A percentile compares a stretch with the other conserved stretches of the same genome.
Conservation (phyloP, 2,888 invertebrate genomes). For the Drosophila longiperda region DNA sequence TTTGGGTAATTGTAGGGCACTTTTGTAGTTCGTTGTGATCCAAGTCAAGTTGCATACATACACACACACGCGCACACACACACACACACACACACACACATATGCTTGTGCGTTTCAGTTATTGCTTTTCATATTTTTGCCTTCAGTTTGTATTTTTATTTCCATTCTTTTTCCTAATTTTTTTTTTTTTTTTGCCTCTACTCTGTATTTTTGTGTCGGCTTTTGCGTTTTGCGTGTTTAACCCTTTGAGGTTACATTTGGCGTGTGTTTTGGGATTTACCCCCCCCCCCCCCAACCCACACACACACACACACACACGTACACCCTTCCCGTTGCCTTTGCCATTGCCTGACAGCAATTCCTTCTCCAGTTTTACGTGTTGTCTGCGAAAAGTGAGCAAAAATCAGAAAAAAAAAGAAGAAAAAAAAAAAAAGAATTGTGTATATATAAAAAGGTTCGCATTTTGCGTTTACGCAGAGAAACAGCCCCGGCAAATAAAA, state of each 20-base stretch:
- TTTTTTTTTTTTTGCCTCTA: conserved; percentile 20
- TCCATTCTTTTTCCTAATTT: conserved; percentile 30
- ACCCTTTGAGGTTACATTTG: conserved; percentile 82
- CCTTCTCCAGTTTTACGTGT: conserved; percentile 33
- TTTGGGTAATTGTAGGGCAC: conserved; percentile 31
- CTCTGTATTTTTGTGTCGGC: conserved; percentile 67
- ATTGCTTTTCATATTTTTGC: conserved; percentile 77
- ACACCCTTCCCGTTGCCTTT: conserved; percentile 3
- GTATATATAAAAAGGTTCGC: conserved; percentile 62
- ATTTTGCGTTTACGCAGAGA: conserved; percentile 75
- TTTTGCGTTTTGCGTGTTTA: conserved; percentile 82
- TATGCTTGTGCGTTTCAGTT: conserved; percentile 53
- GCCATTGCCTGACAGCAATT: conserved; percentile 18
- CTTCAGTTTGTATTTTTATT: conserved; percentile 52
- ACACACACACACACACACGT: background rate
- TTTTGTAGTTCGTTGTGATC: conserved; percentile 11
- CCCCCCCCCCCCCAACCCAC: background rate
- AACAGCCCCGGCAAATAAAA: conserved; percentile 72
- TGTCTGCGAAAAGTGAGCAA: conserved; percentile 64
- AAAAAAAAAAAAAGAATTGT: conserved; percentile 13
- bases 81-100: conserved; percentile 8
- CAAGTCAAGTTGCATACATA: conserved; percentile 12
- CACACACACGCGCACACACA: conserved; percentile 8
- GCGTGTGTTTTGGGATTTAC: conserved; percentile 68
- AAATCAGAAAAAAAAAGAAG: conserved; percentile 30